A percentile compares a stretch with the other conserved stretches of the same genome.
These are phyloP conservation scores for Gymnocephalus cernua DNA, from an alignment of 2,113 vertebrate species.

Conservation along the genomic window DNA sequence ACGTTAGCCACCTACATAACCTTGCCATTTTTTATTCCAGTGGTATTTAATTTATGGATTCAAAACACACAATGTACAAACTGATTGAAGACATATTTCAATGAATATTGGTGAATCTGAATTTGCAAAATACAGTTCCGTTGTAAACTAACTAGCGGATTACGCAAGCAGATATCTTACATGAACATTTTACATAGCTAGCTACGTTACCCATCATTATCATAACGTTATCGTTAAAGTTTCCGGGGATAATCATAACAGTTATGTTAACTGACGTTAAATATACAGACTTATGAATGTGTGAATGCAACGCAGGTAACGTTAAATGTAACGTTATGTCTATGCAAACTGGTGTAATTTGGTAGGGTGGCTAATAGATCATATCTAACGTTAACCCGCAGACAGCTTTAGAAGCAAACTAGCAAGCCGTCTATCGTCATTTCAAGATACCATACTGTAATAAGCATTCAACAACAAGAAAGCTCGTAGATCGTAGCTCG, in stretches of 20 bases:
- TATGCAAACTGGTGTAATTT: constrained; percentile 6
- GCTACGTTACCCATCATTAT: neutral
- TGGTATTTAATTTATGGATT: accelerated
- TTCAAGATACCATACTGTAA: neutral
- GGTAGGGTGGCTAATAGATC: neutral
- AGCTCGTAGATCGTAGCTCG: neutral
- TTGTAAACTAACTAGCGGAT: neutral
- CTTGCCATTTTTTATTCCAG: neutral
- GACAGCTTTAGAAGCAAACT: neutral
- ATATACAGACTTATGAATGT: neutral
- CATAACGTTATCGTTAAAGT: too few species aligned
- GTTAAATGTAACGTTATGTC: neutral
- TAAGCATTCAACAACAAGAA: constrained; percentile 11
- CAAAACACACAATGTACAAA: neutral
- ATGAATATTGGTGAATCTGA: neutral
- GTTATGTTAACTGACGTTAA: neutral
- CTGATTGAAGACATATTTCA: neutral
- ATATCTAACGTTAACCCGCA: neutral
- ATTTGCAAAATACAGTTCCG: neutral
- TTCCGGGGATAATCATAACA: neutral
- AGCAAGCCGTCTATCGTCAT: neutral
- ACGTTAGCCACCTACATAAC: neutral
- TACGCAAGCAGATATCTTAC: neutral
- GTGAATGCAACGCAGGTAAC: neutral
- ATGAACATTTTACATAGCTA: neutral